Base-by-base conservation (phyloP, 2,797 vertebrate species). In the Gephyroberyx darwinii region DNA sequence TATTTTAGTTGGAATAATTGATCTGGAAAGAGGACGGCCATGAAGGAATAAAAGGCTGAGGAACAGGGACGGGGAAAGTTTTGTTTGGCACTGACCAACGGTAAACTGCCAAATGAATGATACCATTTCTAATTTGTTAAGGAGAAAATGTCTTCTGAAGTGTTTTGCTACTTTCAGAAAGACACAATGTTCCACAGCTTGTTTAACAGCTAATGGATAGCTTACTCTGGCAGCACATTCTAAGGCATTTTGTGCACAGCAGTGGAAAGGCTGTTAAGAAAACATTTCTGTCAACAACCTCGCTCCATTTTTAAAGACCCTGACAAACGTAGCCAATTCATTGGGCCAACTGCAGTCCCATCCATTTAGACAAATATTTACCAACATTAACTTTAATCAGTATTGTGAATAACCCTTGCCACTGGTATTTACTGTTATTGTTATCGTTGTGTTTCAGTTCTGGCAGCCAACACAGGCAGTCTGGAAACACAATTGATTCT, bases 1-100 rank as follows among this genome's bases (percentile, higher is more conserved):
- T 91, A 89, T 93, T 92, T 93, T 90, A 89, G 90, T 86, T 77
- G 85, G 87, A 92, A 93, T 92, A 92, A 92, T 91, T 93, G 91
- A 92, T 92, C 87, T 90, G 86, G 90, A 92, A 92, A 88, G 84
- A 88, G 87, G 78, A 74, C 73, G 67, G 81, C 71, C 75, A 65
- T 5, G 72, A 72, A 83, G 75, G 81, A 87, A 82, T 55, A 71
- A 81, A 86, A 82, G 56, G 53, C 84, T 0, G 58, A 78, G 69
- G 81, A 84, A 66, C 69, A 3, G 33, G 35, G 19, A 37, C 55
- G 50, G 35, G 53, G 26, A 8, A 56, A 73, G 45, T 75, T 68
- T 55, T 51, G 67, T 77, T 71, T 56, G 43, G 19, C 17, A 64
- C 48, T 53, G 52, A 17, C 59, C 41, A 66, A 14, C 52, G 19